Evolutionary conservation across 2,797 vertebrate genomes (phyloP), one percentile per base, ranked within the genome.

Genomic region (Gallinago nigripennis): DNA sequence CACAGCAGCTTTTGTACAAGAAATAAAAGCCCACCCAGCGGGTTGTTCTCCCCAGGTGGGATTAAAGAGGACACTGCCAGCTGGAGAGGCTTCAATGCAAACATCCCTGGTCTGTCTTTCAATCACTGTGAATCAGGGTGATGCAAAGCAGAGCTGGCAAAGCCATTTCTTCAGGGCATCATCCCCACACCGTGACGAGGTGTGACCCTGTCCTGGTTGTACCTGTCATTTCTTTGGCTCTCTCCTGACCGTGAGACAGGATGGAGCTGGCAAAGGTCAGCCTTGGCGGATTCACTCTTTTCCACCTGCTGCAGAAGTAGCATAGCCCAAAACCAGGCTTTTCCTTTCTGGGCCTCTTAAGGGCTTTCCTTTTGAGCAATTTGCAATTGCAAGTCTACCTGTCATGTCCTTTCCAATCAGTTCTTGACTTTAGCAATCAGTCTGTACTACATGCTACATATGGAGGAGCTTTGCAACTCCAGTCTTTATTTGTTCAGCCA

Each of bases 171-270:
- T 16, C 27, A 27, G 28, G 37, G 13, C 27, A 43, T 25, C 6
- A 0, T 20, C 17, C 11, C 23, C 14, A 28, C 6, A 2, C 11
- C 0, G 0, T 9, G 6, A 1, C 0, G 1, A 84, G 46, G 19
- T 0, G 0, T 70, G 39, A 77, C n/a, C 3, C 21, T 1, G 0
- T 53, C 20, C 45, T 27, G 1, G 0, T 24, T 37, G 16, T 58
- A n/a, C 16, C 31, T 77, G 31, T 53, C 4, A 0, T 66, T 63
- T n/a, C 21, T 79, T 71, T 82, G 60, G 3, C 25, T 81, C 27
- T 24, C 16, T 71, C 30, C 75, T 86, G 41, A 64, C 28, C 2
- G 0, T 10, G 7, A 68, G 27, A 57, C 0, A 4, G 50, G 25
- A 41, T 43, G 50, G 15, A 56, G 23, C 17, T 88, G 53, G 11